A percentile compares a stretch with the other conserved stretches of the same genome.
Evolutionary conservation across 1,140 invertebrate species (phyloP).

Genomic region (Lasioglossum albipes): DNA sequence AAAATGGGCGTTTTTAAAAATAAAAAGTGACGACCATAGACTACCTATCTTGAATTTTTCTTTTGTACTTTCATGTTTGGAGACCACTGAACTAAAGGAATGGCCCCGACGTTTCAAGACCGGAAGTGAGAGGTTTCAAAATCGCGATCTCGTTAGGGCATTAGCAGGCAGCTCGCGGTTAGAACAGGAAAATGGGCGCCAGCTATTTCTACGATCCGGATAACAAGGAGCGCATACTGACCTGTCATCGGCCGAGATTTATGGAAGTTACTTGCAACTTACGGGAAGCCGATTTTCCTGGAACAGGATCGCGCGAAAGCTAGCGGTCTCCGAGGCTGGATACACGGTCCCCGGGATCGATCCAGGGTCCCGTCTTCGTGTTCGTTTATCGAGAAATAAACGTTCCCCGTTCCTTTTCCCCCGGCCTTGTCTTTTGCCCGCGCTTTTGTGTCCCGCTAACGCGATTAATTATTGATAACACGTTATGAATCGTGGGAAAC

Average conservation of each 20-base stretch:
- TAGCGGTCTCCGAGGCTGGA: not conserved
- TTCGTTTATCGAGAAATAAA: conserved; percentile 33
- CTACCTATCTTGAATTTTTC: too few species aligned
- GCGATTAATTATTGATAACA: conserved; percentile 69
- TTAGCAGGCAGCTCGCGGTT: not conserved
- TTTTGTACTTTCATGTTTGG: too few species aligned
- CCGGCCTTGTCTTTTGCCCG: conserved; percentile 6
- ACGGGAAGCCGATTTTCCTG: conserved; percentile 44
- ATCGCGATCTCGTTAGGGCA: not conserved
- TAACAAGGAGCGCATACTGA: conserved; percentile 48
- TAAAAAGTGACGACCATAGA: too few species aligned
- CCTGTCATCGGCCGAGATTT: conserved; percentile 54
- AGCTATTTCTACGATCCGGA: not conserved
- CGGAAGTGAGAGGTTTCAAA: not conserved
- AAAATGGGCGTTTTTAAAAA: too few species aligned
- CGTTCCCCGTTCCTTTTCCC: not conserved
- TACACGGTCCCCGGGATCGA: conserved; percentile 23
- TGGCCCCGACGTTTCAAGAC: too few species aligned
- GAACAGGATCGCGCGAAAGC: conserved; percentile 39
- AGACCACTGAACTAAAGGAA: too few species aligned
- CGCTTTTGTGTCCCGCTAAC: conserved; percentile 46
- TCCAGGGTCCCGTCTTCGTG: conserved; percentile 35
- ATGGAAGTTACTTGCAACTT: conserved; percentile 34
- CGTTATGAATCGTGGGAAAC: conserved; percentile 67
- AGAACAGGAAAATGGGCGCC: not conserved